Percentiles rank a stretch among this genome's conserved stretches.
Evolutionary conservation across 2,888 invertebrate genomes (phyloP).

Genomic region (Mesoligia furuncula): DNA sequence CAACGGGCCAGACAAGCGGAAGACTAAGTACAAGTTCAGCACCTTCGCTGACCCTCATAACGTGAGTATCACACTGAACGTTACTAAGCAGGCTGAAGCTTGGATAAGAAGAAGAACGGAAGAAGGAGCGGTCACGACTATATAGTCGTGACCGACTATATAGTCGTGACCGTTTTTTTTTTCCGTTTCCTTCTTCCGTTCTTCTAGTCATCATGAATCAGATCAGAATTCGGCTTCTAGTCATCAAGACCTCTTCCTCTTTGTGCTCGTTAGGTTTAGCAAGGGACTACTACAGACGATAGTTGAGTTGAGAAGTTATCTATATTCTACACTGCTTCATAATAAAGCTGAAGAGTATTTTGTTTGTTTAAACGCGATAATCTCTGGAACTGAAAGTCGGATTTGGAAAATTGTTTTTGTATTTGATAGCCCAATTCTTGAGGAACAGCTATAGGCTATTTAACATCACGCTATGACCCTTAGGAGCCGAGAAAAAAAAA

Average conservation of each 20-base stretch:
- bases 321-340: background rate
- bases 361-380: too few relatives aligned
- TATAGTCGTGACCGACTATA: too few relatives aligned
- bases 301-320: too few relatives aligned
- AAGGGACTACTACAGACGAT: background rate
- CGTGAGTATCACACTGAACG: constrained; percentile 82
- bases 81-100: background rate
- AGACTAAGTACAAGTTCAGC: constrained; percentile 94
- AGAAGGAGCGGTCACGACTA: background rate
- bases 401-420: too few relatives aligned
- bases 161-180: too few relatives aligned
- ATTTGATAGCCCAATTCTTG: background rate
- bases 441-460: background rate
- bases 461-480: too few relatives aligned
- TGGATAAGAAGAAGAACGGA: background rate
- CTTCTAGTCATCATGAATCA: too few relatives aligned
- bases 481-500: too few relatives aligned
- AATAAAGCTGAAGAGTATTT: background rate
- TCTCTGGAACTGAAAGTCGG: too few relatives aligned
- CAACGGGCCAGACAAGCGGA: constrained; percentile 92
- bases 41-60: constrained; percentile 91
- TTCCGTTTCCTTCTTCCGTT: too few relatives aligned
- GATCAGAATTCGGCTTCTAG: too few relatives aligned
- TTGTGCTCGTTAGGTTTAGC: background rate
- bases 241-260: background rate